Evolutionary conservation across 2,797 vertebrate species (phyloP).

Genomic region (Crocidura indochinensis): DNA sequence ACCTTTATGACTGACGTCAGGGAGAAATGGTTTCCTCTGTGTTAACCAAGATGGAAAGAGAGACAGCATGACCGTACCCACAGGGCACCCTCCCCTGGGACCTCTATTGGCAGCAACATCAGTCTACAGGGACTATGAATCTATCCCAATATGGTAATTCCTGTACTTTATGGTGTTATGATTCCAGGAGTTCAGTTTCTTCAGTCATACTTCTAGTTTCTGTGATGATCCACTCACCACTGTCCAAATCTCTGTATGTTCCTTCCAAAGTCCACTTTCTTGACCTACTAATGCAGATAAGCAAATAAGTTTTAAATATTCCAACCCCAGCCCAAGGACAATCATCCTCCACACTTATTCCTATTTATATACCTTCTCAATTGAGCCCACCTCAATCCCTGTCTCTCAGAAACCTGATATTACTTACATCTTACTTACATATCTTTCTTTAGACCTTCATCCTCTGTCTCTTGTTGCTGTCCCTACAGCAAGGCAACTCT

Average conservation of each 20-base stretch:
- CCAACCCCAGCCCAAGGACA: background rate
- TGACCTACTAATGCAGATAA: slow-evolving; percentile 25
- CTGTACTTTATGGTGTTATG: slow-evolving; percentile 72
- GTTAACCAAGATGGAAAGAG: slow-evolving; percentile 68
- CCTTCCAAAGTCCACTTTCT: slow-evolving; percentile 53
- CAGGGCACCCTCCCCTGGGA: slow-evolving; percentile 76
- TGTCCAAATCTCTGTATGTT: slow-evolving; percentile 22
- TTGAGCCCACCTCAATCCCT: background rate
- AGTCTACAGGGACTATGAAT: slow-evolving; percentile 41
- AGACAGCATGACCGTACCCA: slow-evolving; percentile 62
- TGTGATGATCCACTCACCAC: slow-evolving; percentile 5
- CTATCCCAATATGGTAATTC: slow-evolving; percentile 73
- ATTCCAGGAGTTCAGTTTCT: slow-evolving; percentile 47
- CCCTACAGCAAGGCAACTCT: background rate
- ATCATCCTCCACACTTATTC: background rate
- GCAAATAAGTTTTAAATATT: slow-evolving; percentile 38
- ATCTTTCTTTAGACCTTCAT: background rate
- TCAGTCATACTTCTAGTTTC: slow-evolving; percentile 53
- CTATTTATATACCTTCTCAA: background rate
- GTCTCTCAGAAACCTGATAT: background rate
- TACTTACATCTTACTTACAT: background rate
- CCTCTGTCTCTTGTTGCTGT: background rate
- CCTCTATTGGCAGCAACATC: slow-evolving; percentile 71
- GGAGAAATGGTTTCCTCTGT: slow-evolving; percentile 68
- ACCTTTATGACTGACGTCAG: slow-evolving; percentile 84